Evolutionary conservation across 2,888 invertebrate species (phyloP), one percentile per base, ranked within the genome.

Genomic region (Uloborus plumipes): DNA sequence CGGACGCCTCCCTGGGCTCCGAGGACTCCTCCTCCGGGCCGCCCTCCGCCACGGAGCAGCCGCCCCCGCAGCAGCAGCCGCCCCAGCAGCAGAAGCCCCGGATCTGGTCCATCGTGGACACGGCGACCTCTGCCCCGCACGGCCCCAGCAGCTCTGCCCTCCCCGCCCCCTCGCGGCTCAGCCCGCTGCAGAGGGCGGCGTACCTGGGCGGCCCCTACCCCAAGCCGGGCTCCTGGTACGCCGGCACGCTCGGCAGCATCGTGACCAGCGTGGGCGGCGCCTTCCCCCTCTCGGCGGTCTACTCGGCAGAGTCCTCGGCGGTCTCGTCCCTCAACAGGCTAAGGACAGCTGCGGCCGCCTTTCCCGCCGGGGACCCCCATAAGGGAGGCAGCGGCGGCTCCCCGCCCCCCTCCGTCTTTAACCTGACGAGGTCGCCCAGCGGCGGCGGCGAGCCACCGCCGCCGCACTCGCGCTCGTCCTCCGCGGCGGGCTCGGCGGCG

Each of bases 51-150:
- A 79, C 78, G 22, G 74, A 74, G 26, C 75, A 64, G n/a, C 20
- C 16, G 13, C 50, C 61, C 51, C 80, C 74, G 50, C 80, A 74
- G 14, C 80, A 74, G 14, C 80, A 74, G 39, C 39, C 18, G 47
- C 58, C 61, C 39, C 80, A 81, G 50, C 80, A 69, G n/a, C 69
- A 67, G 16, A 87, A 87, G 64, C 87, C 87, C 20, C 85, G 87
- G 65, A 87, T 87, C 58, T 87, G 87, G 87, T 87, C 87, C 58
- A 86, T 87, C 26, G 87, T 87, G 66, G 87, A 87, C 84, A 87
- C 86, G 51, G 87, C 87, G 15, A 87, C 87, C 14, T 85, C 85
- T n/a, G 69, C 72, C 18, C 62, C 58, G 58, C n/a, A n/a, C n/a
- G 73, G 69, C 16, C 69, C 69, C 18, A 71, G 77, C 39, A 77